These are phyloP conservation scores for Pectinophora gossypiella DNA, from an alignment of 1,140 invertebrate species.

Conservation along the genomic window DNA sequence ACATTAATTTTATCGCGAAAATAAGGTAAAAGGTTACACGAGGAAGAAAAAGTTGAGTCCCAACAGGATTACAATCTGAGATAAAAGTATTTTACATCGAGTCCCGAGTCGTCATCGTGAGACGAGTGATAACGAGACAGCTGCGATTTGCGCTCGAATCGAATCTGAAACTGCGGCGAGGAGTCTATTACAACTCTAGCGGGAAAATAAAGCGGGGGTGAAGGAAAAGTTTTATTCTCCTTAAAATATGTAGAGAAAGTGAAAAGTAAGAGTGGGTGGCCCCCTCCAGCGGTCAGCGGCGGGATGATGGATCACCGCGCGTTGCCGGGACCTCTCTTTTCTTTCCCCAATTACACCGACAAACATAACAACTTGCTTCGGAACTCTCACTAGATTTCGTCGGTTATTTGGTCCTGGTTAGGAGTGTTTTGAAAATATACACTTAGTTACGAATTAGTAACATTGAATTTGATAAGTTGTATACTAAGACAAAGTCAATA, in stretches of 20 bases:
- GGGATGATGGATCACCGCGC: slow-evolving; percentile 70
- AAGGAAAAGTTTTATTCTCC: slow-evolving; percentile 68
- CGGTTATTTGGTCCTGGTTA: too few relatives aligned
- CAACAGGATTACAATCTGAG: slow-evolving; percentile 31
- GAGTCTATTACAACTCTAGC: slow-evolving; percentile 36
- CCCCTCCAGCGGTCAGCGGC: slow-evolving; percentile 55
- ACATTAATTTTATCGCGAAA: too few relatives aligned
- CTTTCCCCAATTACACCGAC: slow-evolving; percentile 66
- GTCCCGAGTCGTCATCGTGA: slow-evolving; percentile 28
- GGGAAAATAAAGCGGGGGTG: slow-evolving; percentile 56
- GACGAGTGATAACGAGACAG: slow-evolving; percentile 38
- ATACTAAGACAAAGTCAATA: too few relatives aligned
- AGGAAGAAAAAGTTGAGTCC: slow-evolving; percentile 26
- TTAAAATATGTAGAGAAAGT: slow-evolving; percentile 76
- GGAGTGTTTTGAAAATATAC: too few relatives aligned
- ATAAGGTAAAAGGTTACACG: too few relatives aligned
- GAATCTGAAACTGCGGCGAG: slow-evolving; percentile 13
- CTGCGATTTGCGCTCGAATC: slow-evolving; percentile 30
- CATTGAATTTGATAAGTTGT: too few relatives aligned
- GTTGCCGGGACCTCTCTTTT: slow-evolving; percentile 44
- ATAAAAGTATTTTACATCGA: slow-evolving; percentile 32
- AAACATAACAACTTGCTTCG: slow-evolving; percentile 31
- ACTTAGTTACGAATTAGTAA: too few relatives aligned
- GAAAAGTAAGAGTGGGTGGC: slow-evolving; percentile 63
- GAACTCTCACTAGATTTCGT: too few relatives aligned